Conservation (phyloP, 2,113 vertebrate species). For the Natator depressus region DNA sequence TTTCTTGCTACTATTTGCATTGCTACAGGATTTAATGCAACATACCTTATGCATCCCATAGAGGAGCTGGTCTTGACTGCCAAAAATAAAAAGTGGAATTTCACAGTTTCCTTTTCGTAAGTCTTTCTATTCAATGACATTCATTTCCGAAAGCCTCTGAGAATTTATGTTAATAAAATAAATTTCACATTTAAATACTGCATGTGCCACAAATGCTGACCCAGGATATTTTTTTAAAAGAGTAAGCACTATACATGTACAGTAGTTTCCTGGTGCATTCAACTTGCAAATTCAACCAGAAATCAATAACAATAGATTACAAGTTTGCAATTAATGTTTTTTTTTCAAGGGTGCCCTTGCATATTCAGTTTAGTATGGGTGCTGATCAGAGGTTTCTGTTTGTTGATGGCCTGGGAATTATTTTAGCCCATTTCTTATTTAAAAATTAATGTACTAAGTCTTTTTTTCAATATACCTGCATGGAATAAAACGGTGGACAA, state of each 20-base stretch:
- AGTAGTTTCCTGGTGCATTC: slow-evolving; percentile 63
- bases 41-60: background rate
- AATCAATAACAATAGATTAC: slow-evolving; percentile 70
- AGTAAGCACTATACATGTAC: slow-evolving; percentile 61
- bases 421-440: slow-evolving; percentile 26
- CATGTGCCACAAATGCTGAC: slow-evolving; percentile 69
- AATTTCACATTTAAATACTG: slow-evolving; percentile 65
- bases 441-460: slow-evolving; percentile 46
- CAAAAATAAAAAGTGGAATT: background rate
- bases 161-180: slow-evolving; percentile 66
- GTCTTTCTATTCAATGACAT: slow-evolving; percentile 22
- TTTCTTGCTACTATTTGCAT: background rate
- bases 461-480: slow-evolving; percentile 42
- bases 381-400: slow-evolving; percentile 56
- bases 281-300: slow-evolving; percentile 73
- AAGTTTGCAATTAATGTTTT: slow-evolving; percentile 68
- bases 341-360: slow-evolving; percentile 52
- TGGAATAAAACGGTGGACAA: slow-evolving; percentile 30
- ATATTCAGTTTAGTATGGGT: slow-evolving; percentile 53
- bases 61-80: background rate
- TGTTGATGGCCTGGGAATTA: slow-evolving; percentile 10
- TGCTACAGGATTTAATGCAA: background rate
- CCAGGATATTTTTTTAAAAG: slow-evolving; percentile 58
- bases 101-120: background rate
- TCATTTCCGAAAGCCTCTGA: slow-evolving; percentile 49